Evolutionary conservation across 2,113 vertebrate genomes (phyloP).

Genomic region (Trichomycterus rosablanca): DNA sequence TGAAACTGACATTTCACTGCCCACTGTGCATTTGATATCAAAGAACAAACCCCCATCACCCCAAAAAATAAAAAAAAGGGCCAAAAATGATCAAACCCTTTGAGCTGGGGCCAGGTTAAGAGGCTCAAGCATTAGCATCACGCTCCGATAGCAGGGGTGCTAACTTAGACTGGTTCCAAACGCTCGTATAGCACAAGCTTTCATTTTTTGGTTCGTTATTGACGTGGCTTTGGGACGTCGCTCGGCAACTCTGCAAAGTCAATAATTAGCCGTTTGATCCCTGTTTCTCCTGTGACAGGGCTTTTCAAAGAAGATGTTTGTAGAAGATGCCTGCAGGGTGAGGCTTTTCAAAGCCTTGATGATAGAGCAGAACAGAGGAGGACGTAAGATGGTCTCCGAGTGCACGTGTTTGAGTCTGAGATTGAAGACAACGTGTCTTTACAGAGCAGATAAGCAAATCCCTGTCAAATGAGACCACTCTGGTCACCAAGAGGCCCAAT

Average conservation of each 20-base stretch:
- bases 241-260: constrained; percentile 32
- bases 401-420: neutral
- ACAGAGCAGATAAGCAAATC: too few relatives aligned
- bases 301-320: neutral
- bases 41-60: neutral
- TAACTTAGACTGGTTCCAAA: constrained; percentile 4
- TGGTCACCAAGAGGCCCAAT: too few relatives aligned
- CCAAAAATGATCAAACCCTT: constrained; percentile 23
- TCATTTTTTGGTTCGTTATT: constrained; percentile 39
- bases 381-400: neutral
- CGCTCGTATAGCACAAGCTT: constrained; percentile 7
- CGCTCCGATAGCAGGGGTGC: constrained; percentile 18
- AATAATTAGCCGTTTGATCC: constrained; percentile 40
- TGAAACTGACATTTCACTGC: constrained; percentile 60
- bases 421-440: neutral
- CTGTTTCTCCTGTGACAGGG: neutral
- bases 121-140: constrained; percentile 12
- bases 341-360: neutral
- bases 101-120: neutral
- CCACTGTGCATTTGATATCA: constrained; percentile 55
- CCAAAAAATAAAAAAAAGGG: constrained; percentile 29
- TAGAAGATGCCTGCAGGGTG: neutral
- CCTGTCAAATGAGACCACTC: too few relatives aligned
- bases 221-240: constrained; percentile 31
- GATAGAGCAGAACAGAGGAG: neutral